Percentiles rank a stretch among this genome's conserved stretches.
These are phyloP conservation scores for Kradibia gibbosae DNA, from an alignment of 1,140 invertebrate species.

Conservation along the genomic window DNA sequence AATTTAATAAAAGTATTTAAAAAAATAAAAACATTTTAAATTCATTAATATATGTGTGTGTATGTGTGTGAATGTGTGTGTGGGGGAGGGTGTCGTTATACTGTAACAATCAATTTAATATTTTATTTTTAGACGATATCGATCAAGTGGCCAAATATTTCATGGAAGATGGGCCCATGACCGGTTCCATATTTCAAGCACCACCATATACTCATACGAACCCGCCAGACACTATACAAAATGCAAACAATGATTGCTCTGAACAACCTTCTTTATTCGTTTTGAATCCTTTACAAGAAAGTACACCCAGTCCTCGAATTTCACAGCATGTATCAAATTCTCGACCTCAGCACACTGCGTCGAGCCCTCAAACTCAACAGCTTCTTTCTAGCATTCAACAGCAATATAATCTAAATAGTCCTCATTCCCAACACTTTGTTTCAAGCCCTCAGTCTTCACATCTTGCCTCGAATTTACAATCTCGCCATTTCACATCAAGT, in stretches of 20 bases:
- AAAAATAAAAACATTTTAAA: no score
- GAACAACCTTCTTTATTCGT: slow-evolving; percentile 19
- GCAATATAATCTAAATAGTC: background rate
- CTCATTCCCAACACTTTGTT: background rate
- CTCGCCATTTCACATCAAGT: background rate
- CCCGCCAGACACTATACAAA: background rate
- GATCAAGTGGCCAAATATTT: slow-evolving; percentile 62
- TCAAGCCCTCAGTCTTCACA: background rate
- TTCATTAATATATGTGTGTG: no score
- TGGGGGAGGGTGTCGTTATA: no score
- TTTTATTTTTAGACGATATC: slow-evolving; percentile 53
- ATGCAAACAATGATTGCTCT: background rate
- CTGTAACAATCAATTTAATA: background rate
- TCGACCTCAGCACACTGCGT: background rate
- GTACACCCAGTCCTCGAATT: background rate
- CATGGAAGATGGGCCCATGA: slow-evolving; percentile 56
- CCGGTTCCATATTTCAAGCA: slow-evolving; percentile 48
- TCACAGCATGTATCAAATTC: background rate
- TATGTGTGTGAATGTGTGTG: no score
- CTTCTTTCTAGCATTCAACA: background rate
- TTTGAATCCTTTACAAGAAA: background rate
- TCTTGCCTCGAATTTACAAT: background rate
- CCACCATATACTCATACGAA: background rate
- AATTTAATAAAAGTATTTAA: no score
- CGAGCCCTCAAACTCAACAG: background rate